Base-by-base conservation (phyloP, 2,113 vertebrate species). In the Solenodon paradoxus region DNA sequence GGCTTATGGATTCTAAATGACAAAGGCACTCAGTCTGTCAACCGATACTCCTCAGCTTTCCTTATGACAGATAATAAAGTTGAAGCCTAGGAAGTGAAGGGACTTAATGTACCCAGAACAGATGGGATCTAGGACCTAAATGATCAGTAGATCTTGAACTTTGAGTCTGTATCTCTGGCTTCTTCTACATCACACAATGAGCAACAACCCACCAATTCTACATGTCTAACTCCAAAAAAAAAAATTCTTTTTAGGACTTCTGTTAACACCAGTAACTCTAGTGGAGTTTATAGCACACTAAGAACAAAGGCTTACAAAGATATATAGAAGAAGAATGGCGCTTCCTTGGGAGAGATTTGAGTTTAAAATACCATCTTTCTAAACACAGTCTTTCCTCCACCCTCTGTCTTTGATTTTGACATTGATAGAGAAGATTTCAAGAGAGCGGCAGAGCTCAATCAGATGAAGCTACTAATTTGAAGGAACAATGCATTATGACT, bases 401-500 rank as follows among this genome's bases (percentile, higher is more conserved):
- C 64, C 77, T 92, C 87, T 92, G 3, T 17, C 92, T 87, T 72
- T 94, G 77, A 93, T 93, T 96, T 88, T 97, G 96, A 97, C 97
- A 94, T 90, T 95, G 95, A 97, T 84, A 90, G 96, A 97, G 96
- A 95, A 96, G 92, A 78, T 96, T 96, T 96, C 81, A 96, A 95
- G 92, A 96, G 75, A 87, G 35, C 59, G 40, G 53, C 95, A 32
- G 1, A 24, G 49, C 82, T 87, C 94, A 59, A 16, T 61, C 78
- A 94, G 92, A 61, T 49, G 53, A 92, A 96, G 94, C 90, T 87
- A 57, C 90, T 96, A 92, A 97, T 96, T 90, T 96, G 75, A 90
- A 97, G 66, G 94, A 96, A 95, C 90, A 90, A 96, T 94, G 16
- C 68, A 9, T 74, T 30, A 80, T 83, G 81, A 95, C 88, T 51